Evolutionary conservation across 2,797 vertebrate species (phyloP), one percentile per base, ranked within the genome.

Genomic region (Champsocephalus esox): DNA sequence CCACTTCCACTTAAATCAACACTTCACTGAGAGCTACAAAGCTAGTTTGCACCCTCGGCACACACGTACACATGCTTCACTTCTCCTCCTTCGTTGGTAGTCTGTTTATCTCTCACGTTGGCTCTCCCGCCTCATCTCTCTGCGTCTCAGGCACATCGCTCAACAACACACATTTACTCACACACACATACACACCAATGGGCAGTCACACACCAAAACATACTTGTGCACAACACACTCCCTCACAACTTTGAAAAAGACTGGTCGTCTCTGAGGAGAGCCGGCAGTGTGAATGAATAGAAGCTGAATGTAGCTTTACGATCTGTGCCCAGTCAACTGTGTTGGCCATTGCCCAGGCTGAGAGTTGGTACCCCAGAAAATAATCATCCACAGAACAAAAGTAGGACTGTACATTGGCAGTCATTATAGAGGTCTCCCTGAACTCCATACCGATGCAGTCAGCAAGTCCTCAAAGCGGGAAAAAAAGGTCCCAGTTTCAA

Each of bases 1-100:
- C 83, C 86, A 91, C 86, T 92, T 91, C 83, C 84, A 92, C 92
- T 91, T 91, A 90, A 91, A 90, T 87, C 87, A 89, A 92, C 88
- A 93, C 89, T 92, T 86, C 72, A 77, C 75, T 82, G 85, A 79
- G 78, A 79, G 78, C 83, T 80, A 82, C 86, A 91, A 84, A 87
- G 84, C 82, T 79, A 85, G 87, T 86, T 88, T 88, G 73, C 83
- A 89, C 81, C 83, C 77, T 86, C 61, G 34, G 77, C 82, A 83
- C 70, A 71, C 62, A 67, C 73, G 41, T 21, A 60, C 70, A 51
- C 48, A 21, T 10, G 57, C 72, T 75, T 83, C 57, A 58, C 61
- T 82, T 80, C 76, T 79, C 66, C 79, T 75, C 71, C 76, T 73
- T 71, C 55, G 19, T 58, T 81, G 64, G 85, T 78, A 68, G 68